Evolutionary conservation across 2,113 vertebrate genomes (phyloP).

Genomic region (Callocephalon fimbriatum): DNA sequence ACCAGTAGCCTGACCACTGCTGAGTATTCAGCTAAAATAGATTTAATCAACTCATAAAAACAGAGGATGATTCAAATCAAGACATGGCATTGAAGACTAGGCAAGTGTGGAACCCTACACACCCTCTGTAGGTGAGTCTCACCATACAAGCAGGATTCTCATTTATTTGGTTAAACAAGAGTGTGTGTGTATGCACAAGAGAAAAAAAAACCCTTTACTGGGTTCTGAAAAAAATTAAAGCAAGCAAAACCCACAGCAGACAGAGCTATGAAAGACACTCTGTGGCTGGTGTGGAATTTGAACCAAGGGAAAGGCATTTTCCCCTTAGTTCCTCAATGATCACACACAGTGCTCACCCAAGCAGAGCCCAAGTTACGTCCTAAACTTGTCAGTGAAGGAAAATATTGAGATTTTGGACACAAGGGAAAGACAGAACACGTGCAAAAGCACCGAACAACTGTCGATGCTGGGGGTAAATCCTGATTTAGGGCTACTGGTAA

Average conservation of each 20-base stretch:
- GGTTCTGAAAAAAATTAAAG: background rate
- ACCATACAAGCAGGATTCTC: background rate
- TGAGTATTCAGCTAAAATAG: background rate
- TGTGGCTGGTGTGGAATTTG: background rate
- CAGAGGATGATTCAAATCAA: background rate
- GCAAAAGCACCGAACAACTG: background rate
- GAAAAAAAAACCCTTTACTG: background rate
- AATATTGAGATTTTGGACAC: background rate
- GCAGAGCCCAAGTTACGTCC: background rate
- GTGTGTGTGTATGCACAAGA: background rate
- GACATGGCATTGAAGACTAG: background rate
- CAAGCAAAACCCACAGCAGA: background rate
- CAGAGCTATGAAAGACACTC: background rate
- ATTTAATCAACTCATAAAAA: background rate
- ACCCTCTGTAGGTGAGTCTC: background rate
- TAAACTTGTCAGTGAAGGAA: background rate
- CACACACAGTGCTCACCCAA: background rate
- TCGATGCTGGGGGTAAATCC: background rate
- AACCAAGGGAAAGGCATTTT: background rate
- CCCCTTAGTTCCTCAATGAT: background rate
- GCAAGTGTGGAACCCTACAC: background rate
- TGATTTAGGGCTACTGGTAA: background rate
- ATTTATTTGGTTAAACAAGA: background rate
- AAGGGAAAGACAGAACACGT: background rate
- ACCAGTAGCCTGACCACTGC: background rate